phyloP scores from a whole-genome alignment of 2,888 invertebrate genomes.

The Eilema caniola region DNA sequence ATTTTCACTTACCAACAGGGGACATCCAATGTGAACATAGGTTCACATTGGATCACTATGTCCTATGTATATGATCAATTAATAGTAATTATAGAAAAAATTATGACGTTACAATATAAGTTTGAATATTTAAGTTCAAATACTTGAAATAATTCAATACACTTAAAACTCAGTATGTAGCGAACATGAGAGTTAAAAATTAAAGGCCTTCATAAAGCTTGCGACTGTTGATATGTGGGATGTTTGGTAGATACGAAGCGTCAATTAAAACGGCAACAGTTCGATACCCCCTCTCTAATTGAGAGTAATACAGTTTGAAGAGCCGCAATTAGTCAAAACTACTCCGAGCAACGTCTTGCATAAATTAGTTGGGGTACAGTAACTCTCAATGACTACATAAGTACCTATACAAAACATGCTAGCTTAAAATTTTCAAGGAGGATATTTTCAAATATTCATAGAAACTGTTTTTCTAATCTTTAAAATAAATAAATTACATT shows the following conservation, averaged over 20 bases:
- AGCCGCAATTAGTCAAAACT: conserved; percentile 34
- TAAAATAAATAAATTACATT: background rate
- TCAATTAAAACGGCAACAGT: conserved; percentile 24
- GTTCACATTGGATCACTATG: too few relatives aligned
- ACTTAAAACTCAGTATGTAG: too few relatives aligned
- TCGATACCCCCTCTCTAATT: conserved; percentile 19
- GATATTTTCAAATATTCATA: background rate
- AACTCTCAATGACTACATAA: conserved; percentile 1
- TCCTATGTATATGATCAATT: too few relatives aligned
- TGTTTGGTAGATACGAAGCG: conserved; percentile 15
- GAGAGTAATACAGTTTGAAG: conserved; percentile 25
- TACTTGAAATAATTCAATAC: too few relatives aligned
- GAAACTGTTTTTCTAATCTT: background rate
- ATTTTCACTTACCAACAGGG: too few relatives aligned
- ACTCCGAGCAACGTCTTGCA: conserved; percentile 25
- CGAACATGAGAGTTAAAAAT: background rate
- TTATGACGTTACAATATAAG: background rate
- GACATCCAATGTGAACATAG: too few relatives aligned
- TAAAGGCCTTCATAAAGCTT: conserved; percentile 1
- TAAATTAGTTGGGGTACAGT: conserved; percentile 22
- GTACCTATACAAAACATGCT: background rate
- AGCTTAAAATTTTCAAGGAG: background rate
- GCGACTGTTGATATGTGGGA: conserved; percentile 13
- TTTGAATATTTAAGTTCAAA: background rate
- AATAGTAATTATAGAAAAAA: too few relatives aligned